Base-by-base conservation (phyloP, 2,113 vertebrate species). In the Copsychus sechellarum region DNA sequence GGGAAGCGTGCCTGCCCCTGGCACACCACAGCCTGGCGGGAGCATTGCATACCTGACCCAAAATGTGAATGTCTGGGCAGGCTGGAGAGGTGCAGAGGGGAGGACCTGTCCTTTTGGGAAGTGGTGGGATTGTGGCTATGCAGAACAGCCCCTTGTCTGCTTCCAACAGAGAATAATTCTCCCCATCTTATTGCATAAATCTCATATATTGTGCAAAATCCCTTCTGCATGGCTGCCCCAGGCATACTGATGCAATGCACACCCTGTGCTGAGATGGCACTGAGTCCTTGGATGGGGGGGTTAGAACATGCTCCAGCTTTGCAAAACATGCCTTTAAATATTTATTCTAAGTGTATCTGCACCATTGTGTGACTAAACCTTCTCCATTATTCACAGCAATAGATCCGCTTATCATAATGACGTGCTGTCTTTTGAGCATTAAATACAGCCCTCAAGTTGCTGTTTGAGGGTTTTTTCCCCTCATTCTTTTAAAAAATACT, bases 351-450 rank as follows among this genome's bases (percentile, higher is more conserved):
- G 67, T 82, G 50, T 90, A 86, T 92, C 87, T 91, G 67, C 80
- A 58, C 81, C 42, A 54, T 31, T 93, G 86, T 95, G 76, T 90
- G 88, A 96, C 92, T 93, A 93, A 96, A 86, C 66, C 71, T 72
- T 66, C 78, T 95, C 94, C 86, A 94, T 95, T 96, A 96, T 95
- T 97, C 92, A 96, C 90, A 56, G 82, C 76, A 88, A 92, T 95
- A 89, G 66, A 93, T 94, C 79, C 1, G 1, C 54, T 94, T 91
- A 88, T 83, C 77, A 84, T 89, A 85, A 88, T 58, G 78, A 67
- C 9, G 13, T 84, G 70, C 79, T 93, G 51, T 91, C 78, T 96
- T 95, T 58, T 87, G 79, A 92, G 86, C 77, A 95, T 94, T 92
- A 96, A 97, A 96, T 92, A 83, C 64, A 56, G 71, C 53, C 69